Evolutionary conservation across 2,113 vertebrate species (phyloP), one percentile per base, ranked within the genome.

Genomic region (Lepus americanus): DNA sequence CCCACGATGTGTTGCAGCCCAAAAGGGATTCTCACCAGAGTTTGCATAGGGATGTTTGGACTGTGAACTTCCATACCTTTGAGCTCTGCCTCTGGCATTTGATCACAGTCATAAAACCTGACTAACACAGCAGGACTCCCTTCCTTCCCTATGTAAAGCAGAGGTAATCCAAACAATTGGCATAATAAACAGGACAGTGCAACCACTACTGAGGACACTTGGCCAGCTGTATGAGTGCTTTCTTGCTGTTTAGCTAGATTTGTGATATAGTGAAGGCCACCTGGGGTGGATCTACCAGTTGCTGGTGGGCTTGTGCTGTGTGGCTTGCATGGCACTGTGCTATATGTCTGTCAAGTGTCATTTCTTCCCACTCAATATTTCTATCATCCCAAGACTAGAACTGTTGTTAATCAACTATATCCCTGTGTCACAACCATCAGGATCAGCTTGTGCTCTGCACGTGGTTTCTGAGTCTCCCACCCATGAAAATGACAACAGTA

Each of bases 121-220:
- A 36, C 36, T 36, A 39, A 39, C 1, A 39, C 39, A 39, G 39
- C 39, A 39, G 39, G 22, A 51, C 23, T 25, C 31, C 10, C 10
- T 36, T 39, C 36, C 4, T 51, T 70, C 66, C 33, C 29, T 9
- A 10, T 6, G 20, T 25, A 13, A 64, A 22, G 23, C 61, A 12
- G 2, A 27, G 31, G 16, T 23, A 44, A n/a, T 22, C 23, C 19
- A n/a, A 39, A 16, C 25, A 53, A 5, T 31, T 19, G 36, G 14
- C 8, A 8, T 12, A 8, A 25, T 6, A 6, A 25, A 25, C 11
- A 36, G 12, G 23, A 53, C 13, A 13, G 55, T 2, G 19, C 14
- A 17, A 1, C 1, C 39, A 10, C 69, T 25, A 49, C 9, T 2
- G 16, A 7, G 20, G 36, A 3, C 0, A 4, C 53, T 31, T 3